Conservation (phyloP, 64 coral and sea anemone genomes). For the Astreopora myriophthalma region DNA sequence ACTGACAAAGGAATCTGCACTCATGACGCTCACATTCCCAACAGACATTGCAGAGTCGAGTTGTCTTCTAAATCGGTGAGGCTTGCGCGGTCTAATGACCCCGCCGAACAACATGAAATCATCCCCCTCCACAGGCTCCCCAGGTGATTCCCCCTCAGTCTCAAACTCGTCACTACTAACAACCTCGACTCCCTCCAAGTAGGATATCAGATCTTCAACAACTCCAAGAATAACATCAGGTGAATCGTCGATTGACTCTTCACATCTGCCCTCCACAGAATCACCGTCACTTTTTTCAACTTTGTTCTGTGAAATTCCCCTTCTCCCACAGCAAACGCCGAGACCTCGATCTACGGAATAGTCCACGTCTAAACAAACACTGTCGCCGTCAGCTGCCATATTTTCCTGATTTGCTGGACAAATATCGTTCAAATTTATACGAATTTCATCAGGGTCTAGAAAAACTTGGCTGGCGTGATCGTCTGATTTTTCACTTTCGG, state of each 20-base stretch:
- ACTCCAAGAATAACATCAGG: slow-evolving; percentile 80
- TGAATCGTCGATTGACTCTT: slow-evolving; percentile 29
- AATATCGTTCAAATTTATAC: slow-evolving; percentile 6
- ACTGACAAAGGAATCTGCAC: slow-evolving; percentile 81
- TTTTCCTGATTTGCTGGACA: neutral
- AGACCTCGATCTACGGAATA: neutral
- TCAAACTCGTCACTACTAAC: slow-evolving; percentile 77
- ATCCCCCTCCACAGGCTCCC: neutral
- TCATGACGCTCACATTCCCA: slow-evolving; percentile 61
- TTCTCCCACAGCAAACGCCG: neutral
- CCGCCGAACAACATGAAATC: slow-evolving; percentile 35
- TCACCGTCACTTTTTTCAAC: neutral
- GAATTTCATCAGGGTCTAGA: neutral
- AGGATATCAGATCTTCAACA: slow-evolving; percentile 87
- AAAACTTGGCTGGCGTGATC: slow-evolving; percentile 21
- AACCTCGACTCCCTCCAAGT: slow-evolving; percentile 80
- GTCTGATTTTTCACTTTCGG: slow-evolving; percentile 7
- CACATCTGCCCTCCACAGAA: slow-evolving; percentile 42
- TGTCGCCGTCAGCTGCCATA: slow-evolving; percentile 5
- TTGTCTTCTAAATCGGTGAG: slow-evolving; percentile 48
- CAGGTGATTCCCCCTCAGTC: slow-evolving; percentile 41
- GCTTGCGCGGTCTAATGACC: slow-evolving; percentile 18
- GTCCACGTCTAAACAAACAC: neutral
- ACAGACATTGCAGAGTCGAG: slow-evolving; percentile 78
- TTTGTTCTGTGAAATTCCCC: slow-evolving; percentile 3